phyloP scores from a whole-genome alignment of 2,113 vertebrate species.

The Microtus richardsoni region DNA sequence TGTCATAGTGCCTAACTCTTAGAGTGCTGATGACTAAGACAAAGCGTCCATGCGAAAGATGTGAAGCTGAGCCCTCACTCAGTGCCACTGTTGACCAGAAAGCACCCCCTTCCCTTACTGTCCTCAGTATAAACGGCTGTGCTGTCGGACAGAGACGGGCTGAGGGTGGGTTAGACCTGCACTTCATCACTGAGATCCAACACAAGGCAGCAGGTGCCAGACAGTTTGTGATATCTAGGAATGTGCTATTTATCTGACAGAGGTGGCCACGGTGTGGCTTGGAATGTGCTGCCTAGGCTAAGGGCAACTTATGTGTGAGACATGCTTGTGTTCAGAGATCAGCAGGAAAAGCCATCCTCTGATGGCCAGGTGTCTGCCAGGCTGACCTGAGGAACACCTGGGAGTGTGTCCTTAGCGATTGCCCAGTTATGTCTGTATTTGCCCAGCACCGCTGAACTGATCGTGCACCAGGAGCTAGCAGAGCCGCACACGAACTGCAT shows the following conservation, averaged over 20 bases:
- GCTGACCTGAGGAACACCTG: fast-evolving
- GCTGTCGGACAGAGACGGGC: neutral
- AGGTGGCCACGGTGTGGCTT: neutral
- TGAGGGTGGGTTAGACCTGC: neutral
- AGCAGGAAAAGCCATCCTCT: neutral
- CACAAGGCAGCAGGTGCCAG: neutral
- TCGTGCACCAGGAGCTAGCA: neutral
- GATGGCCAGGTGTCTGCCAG: neutral
- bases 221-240: neutral
- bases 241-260: neutral
- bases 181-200: neutral
- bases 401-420: neutral
- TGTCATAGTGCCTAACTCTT: neutral
- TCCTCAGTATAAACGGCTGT: neutral
- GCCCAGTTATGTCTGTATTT: too few relatives aligned
- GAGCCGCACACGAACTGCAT: neutral
- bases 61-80: neutral
- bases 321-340: neutral
- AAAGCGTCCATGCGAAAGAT: neutral
- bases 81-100: neutral
- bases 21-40: neutral
- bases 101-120: neutral
- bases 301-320: neutral
- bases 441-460: neutral
- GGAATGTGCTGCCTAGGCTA: neutral